Conservation (phyloP, 2,888 invertebrate species). For the Disparrhopalites patrizii region DNA sequence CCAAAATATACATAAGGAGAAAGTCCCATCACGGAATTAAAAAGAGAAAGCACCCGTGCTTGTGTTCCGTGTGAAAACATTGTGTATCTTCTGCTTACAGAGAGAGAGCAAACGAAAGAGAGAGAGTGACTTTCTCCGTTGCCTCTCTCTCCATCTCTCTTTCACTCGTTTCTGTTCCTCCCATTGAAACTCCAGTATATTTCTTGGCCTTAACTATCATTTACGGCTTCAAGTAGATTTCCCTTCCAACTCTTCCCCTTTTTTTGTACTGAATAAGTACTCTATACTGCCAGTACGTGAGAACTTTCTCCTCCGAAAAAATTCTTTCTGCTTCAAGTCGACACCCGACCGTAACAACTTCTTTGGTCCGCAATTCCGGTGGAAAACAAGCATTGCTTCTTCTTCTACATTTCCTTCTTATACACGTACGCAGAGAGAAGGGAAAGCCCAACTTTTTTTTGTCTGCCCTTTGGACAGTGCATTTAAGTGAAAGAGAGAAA, state of each 20-base stretch:
- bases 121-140: too few relatives aligned
- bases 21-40: too few relatives aligned
- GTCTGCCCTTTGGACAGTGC: too few relatives aligned
- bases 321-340: neutral
- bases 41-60: too few relatives aligned
- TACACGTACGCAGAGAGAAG: neutral
- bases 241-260: too few relatives aligned
- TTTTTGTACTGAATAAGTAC: neutral
- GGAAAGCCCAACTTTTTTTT: neutral
- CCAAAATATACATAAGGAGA: too few relatives aligned
- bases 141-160: too few relatives aligned
- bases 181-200: too few relatives aligned
- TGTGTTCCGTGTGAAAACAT: too few relatives aligned
- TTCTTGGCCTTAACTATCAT: slow-evolving; percentile 5
- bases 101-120: slow-evolving; percentile 21
- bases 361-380: slow-evolving; percentile 20
- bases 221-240: slow-evolving; percentile 2
- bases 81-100: neutral
- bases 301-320: neutral
- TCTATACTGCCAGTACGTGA: neutral
- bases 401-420: neutral
- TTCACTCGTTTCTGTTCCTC: too few relatives aligned
- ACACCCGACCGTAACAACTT: slow-evolving; percentile 9
- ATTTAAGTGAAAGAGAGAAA: neutral
- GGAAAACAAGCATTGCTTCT: slow-evolving; percentile 2